A percentile compares a stretch with the other conserved stretches of the same genome.
phyloP scores from a whole-genome alignment of 2,113 vertebrate species.

The Benitochromis conjunctus region DNA sequence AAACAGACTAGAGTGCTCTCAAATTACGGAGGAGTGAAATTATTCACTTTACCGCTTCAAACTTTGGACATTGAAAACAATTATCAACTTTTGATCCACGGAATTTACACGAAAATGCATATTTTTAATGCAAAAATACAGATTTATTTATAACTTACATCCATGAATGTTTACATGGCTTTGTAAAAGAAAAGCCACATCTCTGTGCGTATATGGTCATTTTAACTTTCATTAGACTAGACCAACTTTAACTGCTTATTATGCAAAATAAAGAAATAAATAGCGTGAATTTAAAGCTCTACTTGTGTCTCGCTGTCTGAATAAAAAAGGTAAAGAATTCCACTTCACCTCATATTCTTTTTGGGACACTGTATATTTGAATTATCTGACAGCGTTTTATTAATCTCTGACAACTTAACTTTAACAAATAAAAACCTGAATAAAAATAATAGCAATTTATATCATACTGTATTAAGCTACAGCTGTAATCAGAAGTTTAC shows the following conservation, averaged over 20 bases:
- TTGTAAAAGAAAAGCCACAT: not conserved
- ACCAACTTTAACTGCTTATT: rapidly evolving
- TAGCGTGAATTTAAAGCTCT: not conserved
- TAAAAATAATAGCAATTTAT: not conserved
- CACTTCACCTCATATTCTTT: not conserved
- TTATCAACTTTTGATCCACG: rapidly evolving
- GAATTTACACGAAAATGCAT: not conserved
- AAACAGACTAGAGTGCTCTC: not conserved
- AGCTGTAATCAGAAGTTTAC: not conserved
- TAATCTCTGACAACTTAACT: not conserved
- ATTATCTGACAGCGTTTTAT: not conserved
- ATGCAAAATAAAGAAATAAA: not conserved
- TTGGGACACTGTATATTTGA: not conserved
- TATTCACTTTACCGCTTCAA: not conserved
- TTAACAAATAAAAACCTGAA: not conserved
- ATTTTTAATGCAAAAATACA: not conserved
- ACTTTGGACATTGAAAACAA: not conserved
- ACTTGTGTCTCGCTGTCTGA: not conserved
- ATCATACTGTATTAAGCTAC: too few relatives aligned
- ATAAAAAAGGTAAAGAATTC: not conserved
- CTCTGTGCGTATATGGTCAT: not conserved
- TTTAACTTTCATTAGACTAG: not conserved
- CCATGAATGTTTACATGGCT: not conserved
- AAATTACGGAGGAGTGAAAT: not conserved
- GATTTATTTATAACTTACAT: not conserved